These are phyloP conservation scores for Chaenodraco wilsoni DNA, from an alignment of 2,797 vertebrate species.

Conservation along the genomic window DNA sequence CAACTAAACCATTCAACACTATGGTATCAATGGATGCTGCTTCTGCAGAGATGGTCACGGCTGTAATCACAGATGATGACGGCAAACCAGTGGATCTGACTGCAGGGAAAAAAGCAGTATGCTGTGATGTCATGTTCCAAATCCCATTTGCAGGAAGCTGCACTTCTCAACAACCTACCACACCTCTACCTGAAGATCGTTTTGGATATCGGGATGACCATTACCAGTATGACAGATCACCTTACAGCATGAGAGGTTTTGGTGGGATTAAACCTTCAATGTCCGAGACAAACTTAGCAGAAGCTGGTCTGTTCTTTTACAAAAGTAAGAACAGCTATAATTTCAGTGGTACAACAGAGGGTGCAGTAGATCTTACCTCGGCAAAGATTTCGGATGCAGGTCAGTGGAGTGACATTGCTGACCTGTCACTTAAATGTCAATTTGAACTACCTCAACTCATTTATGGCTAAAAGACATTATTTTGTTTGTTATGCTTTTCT, in stretches of 20 bases:
- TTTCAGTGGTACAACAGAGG: slow-evolving; percentile 91
- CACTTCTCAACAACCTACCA: slow-evolving; percentile 88
- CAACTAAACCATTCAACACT: slow-evolving; percentile 91
- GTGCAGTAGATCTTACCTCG: slow-evolving; percentile 98
- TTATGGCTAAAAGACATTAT: slow-evolving; percentile 77
- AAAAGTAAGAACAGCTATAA: slow-evolving; percentile 98
- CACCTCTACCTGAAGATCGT: slow-evolving; percentile 94
- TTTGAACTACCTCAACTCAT: slow-evolving; percentile 88
- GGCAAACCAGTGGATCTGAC: slow-evolving; percentile 97
- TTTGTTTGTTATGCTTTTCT: slow-evolving; percentile 59
- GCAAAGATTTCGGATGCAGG: slow-evolving; percentile 94
- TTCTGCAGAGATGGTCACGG: slow-evolving; percentile 87
- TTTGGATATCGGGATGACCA: slow-evolving; percentile 98
- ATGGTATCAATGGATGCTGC: slow-evolving; percentile 89
- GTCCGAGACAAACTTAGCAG: slow-evolving; percentile 97
- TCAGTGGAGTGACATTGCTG: slow-evolving; percentile 93
- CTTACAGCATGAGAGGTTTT: slow-evolving; percentile 89
- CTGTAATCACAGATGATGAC: slow-evolving; percentile 91
- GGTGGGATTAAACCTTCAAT: slow-evolving; percentile 97
- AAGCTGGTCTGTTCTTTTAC: slow-evolving; percentile 95
- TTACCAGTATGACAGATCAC: slow-evolving; percentile 92
- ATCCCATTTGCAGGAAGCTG: slow-evolving; percentile 96
- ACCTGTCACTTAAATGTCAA: slow-evolving; percentile 92
- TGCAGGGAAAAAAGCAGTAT: slow-evolving; percentile 92
- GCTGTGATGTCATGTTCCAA: slow-evolving; percentile 97